Percentiles rank a stretch among this genome's conserved stretches.
Evolutionary conservation across 2,888 invertebrate genomes (phyloP).

Genomic region (Ophioninae sp.): DNA sequence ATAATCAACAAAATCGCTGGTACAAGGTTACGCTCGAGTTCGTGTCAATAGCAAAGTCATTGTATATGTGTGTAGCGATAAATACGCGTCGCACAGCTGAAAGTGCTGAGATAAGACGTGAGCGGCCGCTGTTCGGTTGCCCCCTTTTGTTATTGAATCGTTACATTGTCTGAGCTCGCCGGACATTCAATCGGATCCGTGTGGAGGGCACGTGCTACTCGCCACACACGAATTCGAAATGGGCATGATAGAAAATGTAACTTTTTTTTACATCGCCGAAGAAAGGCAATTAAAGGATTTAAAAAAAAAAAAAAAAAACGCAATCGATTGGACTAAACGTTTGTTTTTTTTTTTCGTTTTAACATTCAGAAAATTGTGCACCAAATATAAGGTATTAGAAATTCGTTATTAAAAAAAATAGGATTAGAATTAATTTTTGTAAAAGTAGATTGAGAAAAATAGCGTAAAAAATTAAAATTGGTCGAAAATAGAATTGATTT

Average conservation of each 20-base stretch:
- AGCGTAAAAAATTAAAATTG: no score
- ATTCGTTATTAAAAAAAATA: no score
- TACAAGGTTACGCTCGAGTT: slow-evolving; percentile 23
- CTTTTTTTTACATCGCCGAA: no score
- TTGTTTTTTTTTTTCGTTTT: no score
- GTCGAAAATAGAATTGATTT: background rate
- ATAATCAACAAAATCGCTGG: slow-evolving; percentile 9
- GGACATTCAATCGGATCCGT: background rate
- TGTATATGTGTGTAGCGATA: background rate
- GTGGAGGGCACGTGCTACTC: background rate
- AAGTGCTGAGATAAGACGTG: background rate
- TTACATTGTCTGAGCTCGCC: background rate
- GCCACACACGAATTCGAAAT: background rate
- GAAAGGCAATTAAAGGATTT: no score
- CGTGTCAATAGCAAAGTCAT: slow-evolving; percentile 18
- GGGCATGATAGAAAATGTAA: background rate
- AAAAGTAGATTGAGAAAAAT: no score
- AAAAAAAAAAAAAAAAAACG: no score
- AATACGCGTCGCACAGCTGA: background rate
- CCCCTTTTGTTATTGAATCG: background rate
- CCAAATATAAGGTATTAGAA: no score
- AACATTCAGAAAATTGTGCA: no score
- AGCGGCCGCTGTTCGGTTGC: background rate
- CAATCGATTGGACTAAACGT: no score
- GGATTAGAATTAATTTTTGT: no score